Base-by-base conservation (phyloP, 2,113 vertebrate species). In the Tragelaphus buxtoni region DNA sequence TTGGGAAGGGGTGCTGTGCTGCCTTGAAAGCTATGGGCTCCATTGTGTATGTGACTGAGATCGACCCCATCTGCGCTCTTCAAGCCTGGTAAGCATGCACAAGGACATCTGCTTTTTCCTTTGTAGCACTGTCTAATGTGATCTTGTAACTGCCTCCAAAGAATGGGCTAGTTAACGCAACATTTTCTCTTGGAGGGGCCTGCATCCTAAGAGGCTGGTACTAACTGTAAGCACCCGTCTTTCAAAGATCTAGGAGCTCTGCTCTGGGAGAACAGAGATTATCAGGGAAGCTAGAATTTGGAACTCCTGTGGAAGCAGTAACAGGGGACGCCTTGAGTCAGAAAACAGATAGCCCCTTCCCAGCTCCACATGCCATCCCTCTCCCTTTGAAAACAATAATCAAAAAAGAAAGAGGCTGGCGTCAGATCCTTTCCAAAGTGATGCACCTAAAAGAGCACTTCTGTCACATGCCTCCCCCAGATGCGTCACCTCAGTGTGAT, bases 1-100 rank as follows among this genome's bases (percentile, higher is more conserved):
- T 99, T 5, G 99, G 99, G 0, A 99, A 99, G 97, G 99, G 99
- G 77, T 99, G 99, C 98, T 99, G 99, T 10, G 99, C 99, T 11
- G 99, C 99, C 32, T 98, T 99, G 58, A 99, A 99, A 98, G 99
- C 99, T 47, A 99, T 99, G 99, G 99, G 99, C 96, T 99, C 99
- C 98, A 99, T 99, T 42, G 99, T 99, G 39, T 99, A 99, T 22
- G 99, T 99, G 88, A 99, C 99, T 8, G 99, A 99, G 98, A 99
- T 99, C 10, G 99, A 99, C 90, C 99, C 99, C 24, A 99, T 99
- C 98, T 99, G 99, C 72, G 99, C 99, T 97, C 99, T 99, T 90
- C 99, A 99, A 98, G 99, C 99, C 97, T 99, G 99, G 99, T 99
- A 97, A 98, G 99, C 11, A 9, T 1, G 53, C 72, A 13, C 42